Evolutionary conservation across 2,797 vertebrate genomes (phyloP).

Genomic region (Rhabdomys pumilio): DNA sequence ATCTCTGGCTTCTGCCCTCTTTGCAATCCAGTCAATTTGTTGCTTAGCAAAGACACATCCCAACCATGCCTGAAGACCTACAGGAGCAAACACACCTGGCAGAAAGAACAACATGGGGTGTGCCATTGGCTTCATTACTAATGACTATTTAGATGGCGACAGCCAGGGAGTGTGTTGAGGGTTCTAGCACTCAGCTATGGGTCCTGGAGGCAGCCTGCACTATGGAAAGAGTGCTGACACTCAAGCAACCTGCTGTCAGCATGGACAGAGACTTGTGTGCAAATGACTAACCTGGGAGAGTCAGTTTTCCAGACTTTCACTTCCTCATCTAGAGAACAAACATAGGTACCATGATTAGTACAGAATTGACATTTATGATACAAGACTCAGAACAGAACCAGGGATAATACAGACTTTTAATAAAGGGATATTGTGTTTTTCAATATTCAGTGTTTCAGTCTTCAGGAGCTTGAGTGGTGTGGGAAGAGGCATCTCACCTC

Average conservation of each 20-base stretch:
- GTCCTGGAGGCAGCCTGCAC: background rate
- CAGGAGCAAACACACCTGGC: background rate
- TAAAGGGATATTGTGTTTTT: slow-evolving; percentile 1
- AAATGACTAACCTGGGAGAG: background rate
- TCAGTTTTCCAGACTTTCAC: background rate
- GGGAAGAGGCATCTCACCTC: background rate
- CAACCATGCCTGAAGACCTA: background rate
- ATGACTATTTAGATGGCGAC: background rate
- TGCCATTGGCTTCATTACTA: background rate
- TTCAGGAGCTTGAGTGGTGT: background rate
- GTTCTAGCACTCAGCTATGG: background rate
- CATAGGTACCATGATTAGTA: background rate
- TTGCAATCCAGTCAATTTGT: background rate
- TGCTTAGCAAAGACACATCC: background rate
- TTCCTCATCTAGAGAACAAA: background rate
- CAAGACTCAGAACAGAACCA: background rate
- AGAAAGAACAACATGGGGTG: background rate
- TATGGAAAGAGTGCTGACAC: background rate
- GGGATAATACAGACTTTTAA: background rate
- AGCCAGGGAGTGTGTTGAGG: background rate
- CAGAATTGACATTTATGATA: background rate
- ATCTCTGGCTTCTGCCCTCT: background rate
- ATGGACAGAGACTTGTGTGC: background rate
- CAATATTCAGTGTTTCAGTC: background rate
- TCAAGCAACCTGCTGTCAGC: too few species aligned